These are phyloP conservation scores for Procambarus clarkii DNA, from an alignment of 1,140 invertebrate species.

Conservation along the genomic window DNA sequence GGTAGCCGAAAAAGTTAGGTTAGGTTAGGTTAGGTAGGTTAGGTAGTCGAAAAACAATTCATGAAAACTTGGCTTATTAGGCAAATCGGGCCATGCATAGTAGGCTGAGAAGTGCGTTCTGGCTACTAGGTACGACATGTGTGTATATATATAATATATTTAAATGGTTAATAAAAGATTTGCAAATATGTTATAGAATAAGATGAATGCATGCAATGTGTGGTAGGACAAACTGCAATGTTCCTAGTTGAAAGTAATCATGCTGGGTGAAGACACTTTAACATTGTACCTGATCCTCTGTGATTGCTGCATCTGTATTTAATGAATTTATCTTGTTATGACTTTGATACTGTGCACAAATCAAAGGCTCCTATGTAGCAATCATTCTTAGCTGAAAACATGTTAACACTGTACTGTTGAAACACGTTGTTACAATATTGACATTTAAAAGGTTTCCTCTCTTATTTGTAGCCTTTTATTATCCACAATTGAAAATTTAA, in stretches of 20 bases:
- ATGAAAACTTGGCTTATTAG: no score
- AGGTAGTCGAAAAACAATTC: no score
- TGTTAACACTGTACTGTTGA: conserved; percentile 9
- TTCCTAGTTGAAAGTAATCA: not conserved
- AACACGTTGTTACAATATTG: conserved; percentile 7
- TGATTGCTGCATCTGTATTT: not conserved
- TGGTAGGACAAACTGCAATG: not conserved
- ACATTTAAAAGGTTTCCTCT: conserved; percentile 1
- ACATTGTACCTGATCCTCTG: conserved; percentile 15
- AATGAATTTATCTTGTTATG: not conserved
- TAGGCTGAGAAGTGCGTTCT: no score
- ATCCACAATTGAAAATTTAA: no score
- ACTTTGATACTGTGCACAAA: not conserved
- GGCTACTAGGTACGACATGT: no score
- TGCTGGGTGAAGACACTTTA: not conserved
- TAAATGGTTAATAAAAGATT: no score
- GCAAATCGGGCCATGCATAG: no score
- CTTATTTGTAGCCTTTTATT: not conserved
- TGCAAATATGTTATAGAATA: no score
- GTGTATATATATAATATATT: no score
- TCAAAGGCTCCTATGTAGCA: not conserved
- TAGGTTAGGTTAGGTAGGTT: no score
- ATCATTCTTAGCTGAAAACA: not conserved
- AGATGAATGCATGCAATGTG: not conserved
- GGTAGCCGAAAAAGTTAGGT: no score